phyloP scores from a whole-genome alignment of 23 tunicate species.

The Styela plicata region DNA sequence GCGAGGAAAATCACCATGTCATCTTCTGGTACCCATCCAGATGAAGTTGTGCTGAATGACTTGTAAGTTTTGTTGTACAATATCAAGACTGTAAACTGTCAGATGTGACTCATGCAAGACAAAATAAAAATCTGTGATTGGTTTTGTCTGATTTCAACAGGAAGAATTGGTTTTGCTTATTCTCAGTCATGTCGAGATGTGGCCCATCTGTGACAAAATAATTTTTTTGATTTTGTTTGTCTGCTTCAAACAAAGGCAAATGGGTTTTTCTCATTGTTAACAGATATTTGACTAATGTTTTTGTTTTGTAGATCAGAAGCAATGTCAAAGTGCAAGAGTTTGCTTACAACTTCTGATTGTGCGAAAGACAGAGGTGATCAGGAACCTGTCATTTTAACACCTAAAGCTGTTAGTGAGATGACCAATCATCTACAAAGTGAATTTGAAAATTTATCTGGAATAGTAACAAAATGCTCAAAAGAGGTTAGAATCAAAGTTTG shows the following conservation, averaged over 20 bases:
- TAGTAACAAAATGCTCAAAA: neutral
- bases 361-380: neutral
- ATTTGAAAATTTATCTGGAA: neutral
- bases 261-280: too few relatives aligned
- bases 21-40: neutral
- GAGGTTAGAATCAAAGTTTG: neutral
- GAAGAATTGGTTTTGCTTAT: too few relatives aligned
- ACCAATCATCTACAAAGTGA: neutral
- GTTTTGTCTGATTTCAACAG: too few relatives aligned
- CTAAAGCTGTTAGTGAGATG: neutral
- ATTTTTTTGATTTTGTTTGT: too few relatives aligned
- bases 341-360: neutral
- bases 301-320: neutral
- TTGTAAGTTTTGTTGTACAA: too few relatives aligned
- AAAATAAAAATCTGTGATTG: too few relatives aligned
- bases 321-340: neutral
- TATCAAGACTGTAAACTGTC: too few relatives aligned
- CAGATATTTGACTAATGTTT: too few relatives aligned
- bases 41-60: neutral
- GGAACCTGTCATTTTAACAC: neutral
- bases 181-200: too few relatives aligned
- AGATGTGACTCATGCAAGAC: too few relatives aligned
- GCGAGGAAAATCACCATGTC: neutral
- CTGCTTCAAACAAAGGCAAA: too few relatives aligned
- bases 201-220: too few relatives aligned